Base-by-base conservation (phyloP, 2,113 vertebrate species). In the Crypturellus undulatus region DNA sequence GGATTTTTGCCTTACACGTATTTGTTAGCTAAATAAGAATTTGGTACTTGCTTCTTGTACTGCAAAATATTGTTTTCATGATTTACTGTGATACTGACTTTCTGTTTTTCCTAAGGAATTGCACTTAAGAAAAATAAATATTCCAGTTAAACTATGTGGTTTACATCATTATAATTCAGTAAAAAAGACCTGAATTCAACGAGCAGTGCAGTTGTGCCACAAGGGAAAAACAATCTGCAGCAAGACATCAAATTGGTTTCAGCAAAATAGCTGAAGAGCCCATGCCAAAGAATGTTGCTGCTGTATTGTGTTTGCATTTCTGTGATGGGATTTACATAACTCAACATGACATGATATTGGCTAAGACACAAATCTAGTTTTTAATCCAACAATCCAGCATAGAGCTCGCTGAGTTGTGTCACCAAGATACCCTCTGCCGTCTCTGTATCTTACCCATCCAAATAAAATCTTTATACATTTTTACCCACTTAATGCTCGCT, bases 301-400 rank as follows among this genome's bases (percentile, higher is more conserved):
- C 94, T 97, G 96, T 96, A 98, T 97, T 97, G 96, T 97, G 95
- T 97, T 96, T 97, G 95, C 95, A 94, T 97, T 97, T 96, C 97
- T 96, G 67, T 92, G 91, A 97, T 92, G 69, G 96, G 96, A 98
- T 98, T 98, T 98, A 93, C 97, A 98, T 98, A 98, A 98, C 97
- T 97, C 98, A 98, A 98, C 97, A 97, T 94, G 96, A 97, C 97
- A 97, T 98, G 98, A 96, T 97, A 90, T 97, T 96, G 97, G 96
- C 95, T 96, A 84, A 97, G 91, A 98, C 96, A 97, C 96, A 97
- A 96, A 98, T 97, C 96, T 96, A 93, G 94, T 93, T 92, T 96
- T 93, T 98, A 98, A 98, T 98, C 96, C 97, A 95, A 93, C 93
- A 97, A 96, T 96, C 98, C 43, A 56, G 86, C 92, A 91, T 92